Evolutionary conservation across 2,113 vertebrate species (phyloP).

Genomic region (Chunga burmeisteri): DNA sequence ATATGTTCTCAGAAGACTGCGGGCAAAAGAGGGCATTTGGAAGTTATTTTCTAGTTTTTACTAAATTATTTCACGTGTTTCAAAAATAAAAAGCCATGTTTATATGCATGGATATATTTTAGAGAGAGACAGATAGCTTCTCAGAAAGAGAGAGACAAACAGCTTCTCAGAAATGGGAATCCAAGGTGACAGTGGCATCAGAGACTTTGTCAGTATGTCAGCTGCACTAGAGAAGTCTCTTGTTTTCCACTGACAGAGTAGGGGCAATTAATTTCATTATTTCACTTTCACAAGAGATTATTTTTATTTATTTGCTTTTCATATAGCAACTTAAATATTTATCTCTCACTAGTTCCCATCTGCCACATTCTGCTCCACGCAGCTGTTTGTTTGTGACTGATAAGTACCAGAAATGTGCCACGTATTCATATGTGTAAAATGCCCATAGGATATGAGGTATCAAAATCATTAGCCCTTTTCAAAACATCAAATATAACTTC

Average conservation of each 20-base stretch:
- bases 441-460: background rate
- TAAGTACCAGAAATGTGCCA: background rate
- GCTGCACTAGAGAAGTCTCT: background rate
- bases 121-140: background rate
- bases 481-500: background rate
- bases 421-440: background rate
- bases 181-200: background rate
- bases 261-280: background rate
- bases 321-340: background rate
- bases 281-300: background rate
- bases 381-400: background rate
- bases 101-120: background rate
- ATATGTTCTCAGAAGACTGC: background rate
- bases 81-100: constrained; percentile 8
- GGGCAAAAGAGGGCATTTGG: constrained; percentile 24
- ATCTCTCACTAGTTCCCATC: background rate
- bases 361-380: background rate
- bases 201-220: background rate
- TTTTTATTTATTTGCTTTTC: background rate
- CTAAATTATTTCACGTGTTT: constrained; percentile 5
- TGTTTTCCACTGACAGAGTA: background rate
- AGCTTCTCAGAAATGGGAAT: background rate
- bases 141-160: background rate
- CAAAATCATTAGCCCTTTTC: background rate
- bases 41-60: constrained; percentile 33